Base-by-base conservation (phyloP, 1,140 invertebrate genomes). In the Ephestia elutella region DNA sequence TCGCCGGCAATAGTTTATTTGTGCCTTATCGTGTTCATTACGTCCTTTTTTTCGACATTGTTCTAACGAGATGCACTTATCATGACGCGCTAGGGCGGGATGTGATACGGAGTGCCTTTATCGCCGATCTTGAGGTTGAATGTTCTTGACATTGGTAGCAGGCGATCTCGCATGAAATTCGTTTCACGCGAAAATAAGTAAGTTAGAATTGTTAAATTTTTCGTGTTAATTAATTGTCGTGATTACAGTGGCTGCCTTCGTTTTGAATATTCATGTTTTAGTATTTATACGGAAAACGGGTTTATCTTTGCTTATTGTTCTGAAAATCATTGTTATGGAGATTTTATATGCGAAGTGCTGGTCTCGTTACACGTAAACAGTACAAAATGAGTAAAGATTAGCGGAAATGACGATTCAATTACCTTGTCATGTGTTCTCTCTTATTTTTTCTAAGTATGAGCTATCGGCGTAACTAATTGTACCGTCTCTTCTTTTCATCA, bases 251-350 rank as follows among this genome's bases (percentile, higher is more conserved):
- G 61, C 68, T 63, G 65, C 72, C 70, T 71, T 68, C 59, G 65
- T 57, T 51, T 74, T 80, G 66, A 78, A 77, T 82, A 85, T 82
- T 81, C 69, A 79, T 72, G 44, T 49, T 65, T 65, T 56, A 73
- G 65, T 66, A 69, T 71, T 70, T 75, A 75, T 72, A 56, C 75
- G 72, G 73, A 72, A 78, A 80, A 73, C 69, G 64, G 67, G 70
- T 25, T 74, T 80, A 81, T 77, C 75, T 80, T 61, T 63, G 75
- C 63, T 80, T 80, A 80, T 80, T 83, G 80, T 84, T 81, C 63
- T 73, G 65, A 57, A 62, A 44, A 77, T 78, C 65, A 85, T 85
- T 85, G 78, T 87, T 79, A 81, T 82, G 82, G 66, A 79, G 75
- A 83, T 85, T 60, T 55, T 61, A 71, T 65, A 70, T 68, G 68